Base-by-base conservation (phyloP, 2,888 invertebrate genomes). In the Torymus auratus region DNA sequence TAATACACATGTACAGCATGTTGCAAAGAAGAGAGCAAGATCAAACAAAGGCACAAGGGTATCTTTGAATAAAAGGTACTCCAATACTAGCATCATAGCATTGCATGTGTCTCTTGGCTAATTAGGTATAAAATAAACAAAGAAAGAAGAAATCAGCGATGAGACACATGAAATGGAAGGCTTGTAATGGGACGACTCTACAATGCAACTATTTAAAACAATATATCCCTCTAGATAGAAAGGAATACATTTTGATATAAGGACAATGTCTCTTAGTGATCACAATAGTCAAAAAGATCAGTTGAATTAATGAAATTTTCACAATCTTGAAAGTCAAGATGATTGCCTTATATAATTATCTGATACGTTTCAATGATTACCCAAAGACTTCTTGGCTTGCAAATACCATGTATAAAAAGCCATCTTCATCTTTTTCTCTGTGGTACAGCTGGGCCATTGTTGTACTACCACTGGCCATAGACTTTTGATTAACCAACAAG, bases 371-470 rank as follows among this genome's bases (percentile, higher is more conserved):
- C 20, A 64, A 62, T 71, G 84, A 85, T 81, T 85, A 84, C 17
- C 97, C 97, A 89, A 97, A 97, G 85, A 96, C 96, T 92, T 97
- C 97, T 91, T 97, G 97, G 28, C 96, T 96, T 0, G 97, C 96
- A 88, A 97, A 97, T 0, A 96, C 96, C 86, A 97, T 94, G 90
- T 97, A 97, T 0, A 97, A 93, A 88, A 96, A 97, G 0, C 97
- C 97, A 89, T 97, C 97, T 52, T 94, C 94, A 84, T 96, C 95
- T 67, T 94, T 93, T 85, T 95, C 94, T 82, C 94, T 94, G 56
- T 94, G 93, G 91, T 97, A 96, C 0, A 96, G 94, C 90, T 97
- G 96, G 0, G 95, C 94, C 91, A 97, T 93, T 0, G 96, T 96
- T 84, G 95, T 92, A 28, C 96, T 95, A 91, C 96, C 94, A 84